Evolutionary conservation across 2,888 invertebrate species (phyloP).

Genomic region (Oscheius sp.): DNA sequence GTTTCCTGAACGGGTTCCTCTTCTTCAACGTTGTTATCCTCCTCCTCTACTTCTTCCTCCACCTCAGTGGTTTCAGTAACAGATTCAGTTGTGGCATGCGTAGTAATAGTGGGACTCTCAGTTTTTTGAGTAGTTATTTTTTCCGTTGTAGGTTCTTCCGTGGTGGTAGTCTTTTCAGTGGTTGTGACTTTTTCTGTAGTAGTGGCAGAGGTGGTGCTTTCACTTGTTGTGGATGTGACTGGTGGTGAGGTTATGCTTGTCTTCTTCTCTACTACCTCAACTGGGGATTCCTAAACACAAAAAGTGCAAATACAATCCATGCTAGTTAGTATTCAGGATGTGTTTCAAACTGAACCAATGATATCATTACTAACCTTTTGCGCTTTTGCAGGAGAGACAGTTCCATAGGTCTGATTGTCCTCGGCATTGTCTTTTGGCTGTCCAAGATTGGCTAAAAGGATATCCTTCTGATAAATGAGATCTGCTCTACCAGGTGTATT

Average conservation of each 20-base stretch:
- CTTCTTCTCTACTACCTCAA: constrained; percentile 19
- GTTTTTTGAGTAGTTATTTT: constrained; percentile 30
- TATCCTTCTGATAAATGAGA: not conserved
- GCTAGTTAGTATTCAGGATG: constrained; percentile 6
- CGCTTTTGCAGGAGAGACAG: constrained; percentile 40
- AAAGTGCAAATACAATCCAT: not conserved
- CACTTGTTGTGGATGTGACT: constrained; percentile 19
- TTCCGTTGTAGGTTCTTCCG: constrained; percentile 26
- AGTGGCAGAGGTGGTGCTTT: constrained; percentile 16
- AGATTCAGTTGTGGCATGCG: constrained; percentile 12
- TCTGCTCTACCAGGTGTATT: constrained; percentile 21
- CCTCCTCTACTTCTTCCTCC: constrained; percentile 15
- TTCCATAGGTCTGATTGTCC: constrained; percentile 46
- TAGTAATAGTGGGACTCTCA: not conserved
- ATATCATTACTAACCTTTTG: not conserved
- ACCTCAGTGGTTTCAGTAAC: constrained; percentile 14
- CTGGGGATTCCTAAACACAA: constrained; percentile 2
- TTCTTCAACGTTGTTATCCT: constrained; percentile 1
- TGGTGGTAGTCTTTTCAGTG: constrained; percentile 27
- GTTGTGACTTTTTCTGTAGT: constrained; percentile 38
- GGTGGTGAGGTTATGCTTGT: constrained; percentile 27
- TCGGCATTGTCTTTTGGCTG: constrained; percentile 43
- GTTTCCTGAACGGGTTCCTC: constrained; percentile 29
- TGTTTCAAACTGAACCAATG: constrained; percentile 3
- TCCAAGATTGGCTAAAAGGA: constrained; percentile 46